Evolutionary conservation across 2,113 vertebrate genomes (phyloP).

Genomic region (Plecotus auritus): DNA sequence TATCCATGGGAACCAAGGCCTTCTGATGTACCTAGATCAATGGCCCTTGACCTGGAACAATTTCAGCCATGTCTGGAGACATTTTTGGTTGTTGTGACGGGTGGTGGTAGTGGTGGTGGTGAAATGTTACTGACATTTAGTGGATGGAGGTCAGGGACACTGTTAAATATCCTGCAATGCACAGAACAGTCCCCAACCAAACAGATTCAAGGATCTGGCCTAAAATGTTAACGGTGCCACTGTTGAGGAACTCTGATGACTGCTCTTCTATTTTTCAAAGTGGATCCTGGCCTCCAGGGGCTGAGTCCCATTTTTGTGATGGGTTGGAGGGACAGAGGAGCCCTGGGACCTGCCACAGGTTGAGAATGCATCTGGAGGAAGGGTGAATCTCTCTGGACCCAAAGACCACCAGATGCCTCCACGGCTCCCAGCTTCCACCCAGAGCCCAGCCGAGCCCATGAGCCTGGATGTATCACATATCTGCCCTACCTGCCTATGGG

Average conservation of each 20-base stretch:
- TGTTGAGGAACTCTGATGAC: no score
- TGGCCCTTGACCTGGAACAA: background rate
- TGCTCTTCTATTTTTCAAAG: background rate
- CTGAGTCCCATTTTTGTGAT: background rate
- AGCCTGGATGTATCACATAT: background rate
- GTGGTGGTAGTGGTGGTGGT: no score
- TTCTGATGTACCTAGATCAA: background rate
- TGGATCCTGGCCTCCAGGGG: background rate
- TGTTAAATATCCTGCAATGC: background rate
- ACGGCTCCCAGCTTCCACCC: background rate
- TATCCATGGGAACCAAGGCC: background rate
- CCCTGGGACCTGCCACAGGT: background rate
- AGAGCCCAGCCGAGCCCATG: background rate
- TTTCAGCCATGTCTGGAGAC: background rate
- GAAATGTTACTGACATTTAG: background rate
- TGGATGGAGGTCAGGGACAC: background rate
- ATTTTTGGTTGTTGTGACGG: background rate
- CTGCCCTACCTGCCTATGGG: background rate
- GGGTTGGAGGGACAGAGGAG: background rate
- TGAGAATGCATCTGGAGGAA: background rate
- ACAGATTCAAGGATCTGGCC: background rate
- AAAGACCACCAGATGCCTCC: background rate
- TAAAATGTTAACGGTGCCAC: background rate
- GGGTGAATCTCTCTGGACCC: background rate
- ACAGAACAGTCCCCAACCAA: background rate